These are phyloP conservation scores for Papilio polyxenes DNA, from an alignment of 1,140 invertebrate genomes.

Conservation along the genomic window DNA sequence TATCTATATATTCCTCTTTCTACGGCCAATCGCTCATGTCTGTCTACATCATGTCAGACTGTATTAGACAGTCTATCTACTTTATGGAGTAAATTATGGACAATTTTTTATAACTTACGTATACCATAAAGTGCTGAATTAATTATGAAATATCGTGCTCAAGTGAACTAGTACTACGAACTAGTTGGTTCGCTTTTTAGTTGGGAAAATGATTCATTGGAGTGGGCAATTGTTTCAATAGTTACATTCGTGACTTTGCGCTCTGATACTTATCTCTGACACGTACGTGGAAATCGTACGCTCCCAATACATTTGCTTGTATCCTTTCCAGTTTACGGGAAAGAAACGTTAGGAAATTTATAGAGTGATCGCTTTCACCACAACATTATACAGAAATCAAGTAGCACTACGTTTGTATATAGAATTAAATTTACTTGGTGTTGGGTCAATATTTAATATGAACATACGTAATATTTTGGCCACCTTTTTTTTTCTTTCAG, in stretches of 20 bases:
- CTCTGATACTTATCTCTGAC: constrained; percentile 60
- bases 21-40: neutral
- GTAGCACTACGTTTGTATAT: no score
- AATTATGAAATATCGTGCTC: neutral
- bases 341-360: neutral
- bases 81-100: neutral
- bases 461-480: neutral
- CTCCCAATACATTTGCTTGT: constrained; percentile 18
- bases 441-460: neutral
- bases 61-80: no score
- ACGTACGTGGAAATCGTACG: constrained; percentile 37
- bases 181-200: constrained; percentile 35
- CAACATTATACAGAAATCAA: neutral
- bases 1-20: no score
- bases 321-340: constrained; percentile 33
- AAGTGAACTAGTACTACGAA: constrained; percentile 12
- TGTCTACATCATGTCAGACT: neutral
- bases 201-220: constrained; percentile 47
- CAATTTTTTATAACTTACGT: neutral
- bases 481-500: neutral
- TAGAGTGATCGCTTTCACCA: neutral
- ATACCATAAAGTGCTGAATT: neutral
- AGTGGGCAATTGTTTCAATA: constrained; percentile 52
- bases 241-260: constrained; percentile 70
- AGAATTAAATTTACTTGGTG: neutral